Base-by-base conservation (phyloP, 2,113 vertebrate genomes). In the Lonchura striata region DNA sequence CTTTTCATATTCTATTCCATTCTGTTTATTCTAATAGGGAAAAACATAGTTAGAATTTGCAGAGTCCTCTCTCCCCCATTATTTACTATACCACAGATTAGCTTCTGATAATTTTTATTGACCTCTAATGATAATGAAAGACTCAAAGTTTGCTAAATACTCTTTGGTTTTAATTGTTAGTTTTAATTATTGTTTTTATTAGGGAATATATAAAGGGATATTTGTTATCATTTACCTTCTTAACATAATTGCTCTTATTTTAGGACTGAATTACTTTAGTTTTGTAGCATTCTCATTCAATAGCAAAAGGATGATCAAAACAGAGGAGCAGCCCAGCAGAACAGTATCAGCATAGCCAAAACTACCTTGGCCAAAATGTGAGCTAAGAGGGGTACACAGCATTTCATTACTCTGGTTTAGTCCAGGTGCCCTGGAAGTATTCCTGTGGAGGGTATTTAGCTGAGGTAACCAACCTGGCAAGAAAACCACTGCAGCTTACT, bases 261-360 rank as follows among this genome's bases (percentile, higher is more conserved):
- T 60, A 23, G 35, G 7, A 24, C 46, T 54, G 21, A 3, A 11
- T 75, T 79, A 27, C 72, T 71, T 90, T 25, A 49, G 35, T 59
- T 86, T 19, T 63, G 27, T 24, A 47, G 7, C 42, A 70, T 78
- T 33, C 30, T 75, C 5, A 19, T 57, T 57, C 57, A 81, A 31
- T n/a, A 49, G 50, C 1, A 3, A 37, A 81, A 87, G 15, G 11
- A 27, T 0, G 0, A n/a, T 37, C 1, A 3, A 53, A 74, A 61
- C 25, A 49, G 33, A 90, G 23, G 9, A 65, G 33, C 25, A 70
- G 13, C 46, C 21, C 20, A 70, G 18, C 21, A 31, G 33, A 60
- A 49, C 10, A 57, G 15, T 22, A 15, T n/a, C 31, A 53, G 46
- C 37, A 81, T 52, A 83, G 18, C 30, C 31, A 75, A 84, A 84